Conservation (phyloP, 2,113 vertebrate species). For the Lycocorax pyrrhopterus region DNA sequence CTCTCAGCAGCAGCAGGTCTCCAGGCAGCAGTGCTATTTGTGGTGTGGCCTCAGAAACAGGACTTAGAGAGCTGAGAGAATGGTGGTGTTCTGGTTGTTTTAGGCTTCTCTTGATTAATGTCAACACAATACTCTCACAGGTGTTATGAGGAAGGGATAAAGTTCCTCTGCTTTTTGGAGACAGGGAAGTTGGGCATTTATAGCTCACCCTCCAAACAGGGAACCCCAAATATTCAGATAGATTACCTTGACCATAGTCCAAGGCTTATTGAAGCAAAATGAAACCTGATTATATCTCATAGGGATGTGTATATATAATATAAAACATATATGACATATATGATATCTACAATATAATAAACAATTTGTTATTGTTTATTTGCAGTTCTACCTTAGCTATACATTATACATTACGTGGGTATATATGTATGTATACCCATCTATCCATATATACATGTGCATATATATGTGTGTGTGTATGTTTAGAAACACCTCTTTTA, state of each 20-base stretch:
- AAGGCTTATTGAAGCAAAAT: neutral
- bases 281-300: neutral
- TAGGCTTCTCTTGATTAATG: neutral
- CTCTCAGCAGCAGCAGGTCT: neutral
- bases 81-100: neutral
- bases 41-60: neutral
- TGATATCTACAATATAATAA: neutral
- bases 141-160: neutral
- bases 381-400: neutral
- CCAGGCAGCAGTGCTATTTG: neutral
- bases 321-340: neutral
- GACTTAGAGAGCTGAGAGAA: neutral
- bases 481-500: neutral
- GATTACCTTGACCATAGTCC: neutral
- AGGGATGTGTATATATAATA: neutral
- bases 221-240: neutral
- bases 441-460: neutral
- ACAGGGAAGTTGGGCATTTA: neutral
- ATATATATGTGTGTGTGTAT: neutral
- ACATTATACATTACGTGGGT: neutral
- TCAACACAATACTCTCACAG: neutral
- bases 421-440: neutral
- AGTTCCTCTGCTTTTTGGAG: neutral
- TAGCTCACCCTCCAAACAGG: neutral
- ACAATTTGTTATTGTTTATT: neutral